These are phyloP conservation scores for Phrynocephalus forsythii DNA, from an alignment of 2,797 vertebrate genomes.

Conservation along the genomic window DNA sequence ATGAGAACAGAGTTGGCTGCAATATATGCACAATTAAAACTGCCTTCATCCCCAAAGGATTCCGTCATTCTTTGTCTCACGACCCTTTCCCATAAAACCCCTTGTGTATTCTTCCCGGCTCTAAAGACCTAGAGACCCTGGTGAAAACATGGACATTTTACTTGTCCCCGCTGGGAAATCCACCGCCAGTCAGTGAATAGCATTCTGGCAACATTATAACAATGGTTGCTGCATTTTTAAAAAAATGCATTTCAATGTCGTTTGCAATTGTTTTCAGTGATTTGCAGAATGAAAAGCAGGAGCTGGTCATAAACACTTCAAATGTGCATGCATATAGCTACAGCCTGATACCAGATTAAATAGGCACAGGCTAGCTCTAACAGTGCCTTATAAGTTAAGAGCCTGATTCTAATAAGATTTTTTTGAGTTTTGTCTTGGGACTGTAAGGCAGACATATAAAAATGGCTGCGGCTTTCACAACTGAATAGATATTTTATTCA, in stretches of 20 bases:
- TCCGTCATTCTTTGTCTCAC: not conserved
- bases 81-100: not conserved
- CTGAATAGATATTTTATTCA: not conserved
- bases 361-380: not conserved
- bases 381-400: not conserved
- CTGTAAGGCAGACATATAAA: too few species aligned
- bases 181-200: not conserved
- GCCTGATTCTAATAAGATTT: not conserved
- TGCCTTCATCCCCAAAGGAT: not conserved
- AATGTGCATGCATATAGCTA: not conserved
- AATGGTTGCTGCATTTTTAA: not conserved
- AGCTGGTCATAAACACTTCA: not conserved
- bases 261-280: not conserved
- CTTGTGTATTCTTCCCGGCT: not conserved
- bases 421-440: not conserved
- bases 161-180: not conserved
- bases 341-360: not conserved
- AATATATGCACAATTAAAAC: too few species aligned
- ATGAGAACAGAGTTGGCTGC: not conserved
- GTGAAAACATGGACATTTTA: not conserved
- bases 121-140: not conserved
- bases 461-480: not conserved
- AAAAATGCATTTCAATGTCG: not conserved
- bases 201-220: not conserved
- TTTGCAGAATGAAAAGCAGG: not conserved